A percentile compares a stretch with the other conserved stretches of the same genome.
phyloP scores from a whole-genome alignment of 2,888 invertebrate species.

The Mimumesa dahlbomi region DNA sequence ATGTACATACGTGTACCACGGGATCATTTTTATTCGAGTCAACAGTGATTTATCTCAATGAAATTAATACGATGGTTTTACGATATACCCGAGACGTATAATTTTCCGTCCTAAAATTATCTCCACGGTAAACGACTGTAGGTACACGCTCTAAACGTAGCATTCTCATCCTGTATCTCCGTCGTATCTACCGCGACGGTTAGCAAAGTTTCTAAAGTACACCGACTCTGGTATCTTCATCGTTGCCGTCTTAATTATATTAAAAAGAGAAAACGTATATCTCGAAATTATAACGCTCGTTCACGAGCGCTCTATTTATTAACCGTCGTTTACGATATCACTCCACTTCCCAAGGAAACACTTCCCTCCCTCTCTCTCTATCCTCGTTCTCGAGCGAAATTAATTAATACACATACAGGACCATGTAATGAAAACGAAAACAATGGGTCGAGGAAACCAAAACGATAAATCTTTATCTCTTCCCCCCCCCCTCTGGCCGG shows the following conservation, averaged over 20 bases:
- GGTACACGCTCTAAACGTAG: no score
- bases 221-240: no score
- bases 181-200: no score
- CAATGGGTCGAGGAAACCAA: constrained; percentile 28
- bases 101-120: constrained; percentile 7
- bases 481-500: no score
- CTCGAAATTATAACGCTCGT: no score
- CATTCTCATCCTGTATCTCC: no score
- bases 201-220: no score
- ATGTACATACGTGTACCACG: neutral
- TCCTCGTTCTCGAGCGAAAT: constrained; percentile 27
- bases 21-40: constrained; percentile 22
- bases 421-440: constrained; percentile 23
- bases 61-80: constrained; percentile 37
- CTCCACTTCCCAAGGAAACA: constrained; percentile 36
- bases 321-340: constrained; percentile 41
- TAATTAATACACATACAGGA: constrained; percentile 40
- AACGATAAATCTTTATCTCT: constrained; percentile 37
- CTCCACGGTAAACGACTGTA: constrained; percentile 8
- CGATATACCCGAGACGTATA: constrained; percentile 34
- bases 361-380: neutral
- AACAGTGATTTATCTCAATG: constrained; percentile 36
- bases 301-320: no score
- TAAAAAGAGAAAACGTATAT: no score
- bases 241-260: no score